A percentile compares a stretch with the other conserved stretches of the same genome.
Evolutionary conservation across 2,797 vertebrate species (phyloP).

Genomic region (Callimico goeldii): DNA sequence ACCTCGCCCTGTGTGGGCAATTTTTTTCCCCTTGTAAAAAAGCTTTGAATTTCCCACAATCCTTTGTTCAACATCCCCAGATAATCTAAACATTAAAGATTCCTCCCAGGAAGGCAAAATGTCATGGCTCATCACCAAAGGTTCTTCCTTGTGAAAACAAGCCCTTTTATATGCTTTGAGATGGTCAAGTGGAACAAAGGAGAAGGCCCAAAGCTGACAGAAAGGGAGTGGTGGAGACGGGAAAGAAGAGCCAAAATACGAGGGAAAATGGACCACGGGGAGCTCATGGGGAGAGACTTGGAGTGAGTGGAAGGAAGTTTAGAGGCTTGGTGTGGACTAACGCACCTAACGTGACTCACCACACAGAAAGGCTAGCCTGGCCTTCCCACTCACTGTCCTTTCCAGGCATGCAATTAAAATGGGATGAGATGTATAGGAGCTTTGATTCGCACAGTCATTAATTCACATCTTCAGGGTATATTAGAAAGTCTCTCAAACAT

Average conservation of each 20-base stretch:
- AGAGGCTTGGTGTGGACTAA: not conserved
- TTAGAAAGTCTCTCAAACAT: not conserved
- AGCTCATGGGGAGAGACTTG: not conserved
- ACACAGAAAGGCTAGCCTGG: not conserved
- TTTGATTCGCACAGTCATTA: not conserved
- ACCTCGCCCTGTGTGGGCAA: slow-evolving; percentile 72
- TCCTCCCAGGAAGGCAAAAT: slow-evolving; percentile 76
- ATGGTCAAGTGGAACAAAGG: not conserved
- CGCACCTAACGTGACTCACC: fast-evolving
- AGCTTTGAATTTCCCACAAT: slow-evolving; percentile 75
- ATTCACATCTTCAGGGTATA: not conserved
- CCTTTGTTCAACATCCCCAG: slow-evolving; percentile 76
- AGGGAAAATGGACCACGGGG: not conserved
- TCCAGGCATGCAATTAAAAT: not conserved
- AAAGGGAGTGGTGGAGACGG: not conserved
- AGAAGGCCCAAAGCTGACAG: slow-evolving; percentile 43
- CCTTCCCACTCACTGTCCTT: not conserved
- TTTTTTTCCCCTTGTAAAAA: slow-evolving; percentile 7
- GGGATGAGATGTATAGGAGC: too few relatives aligned
- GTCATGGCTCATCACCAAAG: slow-evolving; percentile 66
- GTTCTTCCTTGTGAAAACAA: slow-evolving; percentile 72
- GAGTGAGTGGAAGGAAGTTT: not conserved
- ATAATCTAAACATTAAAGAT: slow-evolving; percentile 75
- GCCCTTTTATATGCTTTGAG: slow-evolving; percentile 44
- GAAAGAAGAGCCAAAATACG: not conserved